phyloP scores from a whole-genome alignment of 2,888 invertebrate genomes.

The Diaprepes abbreviatus region DNA sequence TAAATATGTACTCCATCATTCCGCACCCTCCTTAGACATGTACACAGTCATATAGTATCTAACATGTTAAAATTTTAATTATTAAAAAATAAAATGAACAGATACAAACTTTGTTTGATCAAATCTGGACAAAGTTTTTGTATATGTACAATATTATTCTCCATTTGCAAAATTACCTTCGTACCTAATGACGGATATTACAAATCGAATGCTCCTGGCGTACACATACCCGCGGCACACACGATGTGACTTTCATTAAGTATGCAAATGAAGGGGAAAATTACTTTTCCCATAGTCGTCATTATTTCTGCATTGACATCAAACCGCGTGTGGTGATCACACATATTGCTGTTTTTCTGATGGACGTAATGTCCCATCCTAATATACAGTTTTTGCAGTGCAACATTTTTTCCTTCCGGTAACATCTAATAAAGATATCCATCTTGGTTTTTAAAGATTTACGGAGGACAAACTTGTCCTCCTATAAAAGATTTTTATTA shows the following conservation, averaged over 20 bases:
- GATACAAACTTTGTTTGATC: no score
- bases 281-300: conserved; percentile 70
- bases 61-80: no score
- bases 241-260: conserved; percentile 69
- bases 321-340: conserved; percentile 60
- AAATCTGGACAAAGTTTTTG: no score
- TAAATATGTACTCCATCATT: no score
- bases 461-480: no score
- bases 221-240: conserved; percentile 8
- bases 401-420: neutral
- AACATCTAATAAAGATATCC: no score
- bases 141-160: conserved; percentile 28
- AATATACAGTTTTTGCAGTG: conserved; percentile 48
- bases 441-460: no score
- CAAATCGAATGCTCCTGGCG: conserved; percentile 37
- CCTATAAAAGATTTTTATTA: no score
- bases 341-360: conserved; percentile 66
- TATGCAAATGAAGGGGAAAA: conserved; percentile 70
- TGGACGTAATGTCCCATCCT: conserved; percentile 46
- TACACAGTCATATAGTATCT: no score
- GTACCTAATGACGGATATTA: conserved; percentile 39
- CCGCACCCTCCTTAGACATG: no score
- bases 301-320: conserved; percentile 70
- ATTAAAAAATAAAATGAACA: no score
- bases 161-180: conserved; percentile 40